Evolutionary conservation across 2,113 vertebrate species (phyloP), one percentile per base, ranked within the genome.

Genomic region (Bucco capensis): DNA sequence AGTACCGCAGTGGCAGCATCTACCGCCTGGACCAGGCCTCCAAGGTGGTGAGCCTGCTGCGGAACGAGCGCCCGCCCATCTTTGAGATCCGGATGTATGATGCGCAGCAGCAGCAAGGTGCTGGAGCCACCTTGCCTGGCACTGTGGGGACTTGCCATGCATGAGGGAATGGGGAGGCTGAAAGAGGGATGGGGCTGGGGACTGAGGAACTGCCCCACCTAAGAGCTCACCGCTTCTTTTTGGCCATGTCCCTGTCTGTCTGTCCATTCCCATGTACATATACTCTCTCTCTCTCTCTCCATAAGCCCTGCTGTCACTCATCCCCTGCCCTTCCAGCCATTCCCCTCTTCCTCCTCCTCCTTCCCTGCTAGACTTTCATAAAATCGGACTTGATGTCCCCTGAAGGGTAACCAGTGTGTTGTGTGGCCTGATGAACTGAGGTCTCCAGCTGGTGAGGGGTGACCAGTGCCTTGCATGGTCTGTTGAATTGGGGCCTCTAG

Each of bases 71-170:
- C 65, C 99, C 99, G 0, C 99, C 99, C 46, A 98, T 99, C 96
- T 99, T 99, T 81, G 99, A 99, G 97, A 99, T 99, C 93, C 98
- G 99, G 92, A 99, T 99, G 96, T 99, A 99, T 11, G 99, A 99
- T 5, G 98, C 99, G 1, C 98, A 99, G 93, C 99, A 99, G 97
- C 99, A 99, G 92, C 98, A 99, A 98, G 99, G 99, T 99, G 74
- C 16, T 44, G 58, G 53, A 67, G 11, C n/a, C 57, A 4, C 76
- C 23, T 16, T 56, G n/a, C 27, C 23, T 9, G 35, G 28, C 44
- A 14, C 38, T 2, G 1, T 0, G 2, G 60, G 75, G 27, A n/a
- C 40, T 35, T 9, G 35, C 30, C 11, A 2, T 0, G 4, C 24
- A 3, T 0, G 2, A 42, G 58, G 61, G 56, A 14, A 1, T 0